These are phyloP conservation scores for Didymodactylos carnosus DNA, from an alignment of 2,888 invertebrate species.

Conservation along the genomic window DNA sequence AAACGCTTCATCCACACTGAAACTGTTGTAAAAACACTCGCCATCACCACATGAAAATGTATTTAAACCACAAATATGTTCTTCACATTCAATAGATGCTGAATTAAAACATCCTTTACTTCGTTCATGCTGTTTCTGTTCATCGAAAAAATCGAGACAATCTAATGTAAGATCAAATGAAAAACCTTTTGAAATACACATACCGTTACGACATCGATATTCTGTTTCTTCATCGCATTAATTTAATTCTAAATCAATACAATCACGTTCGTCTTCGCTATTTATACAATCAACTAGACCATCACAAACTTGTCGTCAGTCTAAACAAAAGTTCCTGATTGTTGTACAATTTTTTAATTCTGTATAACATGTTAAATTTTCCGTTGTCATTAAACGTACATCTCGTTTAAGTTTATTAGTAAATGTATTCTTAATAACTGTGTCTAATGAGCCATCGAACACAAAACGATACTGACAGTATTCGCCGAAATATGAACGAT, in stretches of 20 bases:
- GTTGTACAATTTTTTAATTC: neutral
- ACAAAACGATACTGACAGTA: neutral
- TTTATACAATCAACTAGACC: neutral
- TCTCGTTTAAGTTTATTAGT: neutral
- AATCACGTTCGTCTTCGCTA: neutral
- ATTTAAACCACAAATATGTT: too few relatives aligned
- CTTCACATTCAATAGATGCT: too few relatives aligned
- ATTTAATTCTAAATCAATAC: neutral
- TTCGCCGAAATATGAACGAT: neutral
- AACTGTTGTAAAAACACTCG: too few relatives aligned
- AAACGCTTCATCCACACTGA: too few relatives aligned
- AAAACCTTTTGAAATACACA: neutral
- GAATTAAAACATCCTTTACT: too few relatives aligned
- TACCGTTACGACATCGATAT: neutral
- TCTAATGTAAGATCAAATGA: neutral
- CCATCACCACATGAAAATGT: too few relatives aligned
- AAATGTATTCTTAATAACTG: neutral
- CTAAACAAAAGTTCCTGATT: neutral
- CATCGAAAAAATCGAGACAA: neutral
- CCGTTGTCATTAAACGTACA: neutral
- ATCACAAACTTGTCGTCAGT: neutral
- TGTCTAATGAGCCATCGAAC: neutral
- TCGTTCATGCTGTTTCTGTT: neutral
- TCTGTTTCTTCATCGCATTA: neutral
- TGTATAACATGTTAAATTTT: neutral